phyloP scores from a whole-genome alignment of 1,140 invertebrate genomes.

The Bactericera cockerelli region DNA sequence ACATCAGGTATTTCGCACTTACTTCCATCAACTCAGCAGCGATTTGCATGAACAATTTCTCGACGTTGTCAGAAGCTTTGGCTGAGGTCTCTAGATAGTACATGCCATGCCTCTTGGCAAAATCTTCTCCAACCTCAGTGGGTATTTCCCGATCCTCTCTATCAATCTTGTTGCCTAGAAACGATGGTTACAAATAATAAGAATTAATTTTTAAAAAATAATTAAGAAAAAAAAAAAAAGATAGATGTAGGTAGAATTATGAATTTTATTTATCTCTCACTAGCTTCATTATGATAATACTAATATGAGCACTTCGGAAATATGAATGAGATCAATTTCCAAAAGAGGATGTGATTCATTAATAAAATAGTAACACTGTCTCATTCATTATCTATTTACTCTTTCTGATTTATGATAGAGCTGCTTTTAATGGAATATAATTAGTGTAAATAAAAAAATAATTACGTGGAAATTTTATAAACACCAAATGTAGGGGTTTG shows the following conservation, averaged over 20 bases:
- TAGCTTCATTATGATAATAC: background rate
- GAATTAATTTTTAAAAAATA: slow-evolving; percentile 11
- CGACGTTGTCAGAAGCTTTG: slow-evolving; percentile 95
- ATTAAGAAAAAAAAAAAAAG: background rate
- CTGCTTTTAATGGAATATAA: too few species aligned
- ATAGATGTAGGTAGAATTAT: background rate
- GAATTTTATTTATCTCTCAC: background rate
- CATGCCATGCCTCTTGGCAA: slow-evolving; percentile 89
- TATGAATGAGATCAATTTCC: too few species aligned
- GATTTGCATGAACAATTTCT: slow-evolving; percentile 90
- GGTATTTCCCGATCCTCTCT: slow-evolving; percentile 89
- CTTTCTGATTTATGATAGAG: too few species aligned
- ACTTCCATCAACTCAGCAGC: slow-evolving; percentile 81
- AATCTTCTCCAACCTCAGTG: slow-evolving; percentile 84
- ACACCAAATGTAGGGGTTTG: too few species aligned
- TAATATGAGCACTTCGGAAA: too few species aligned
- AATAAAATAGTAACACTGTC: too few species aligned
- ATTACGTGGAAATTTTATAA: too few species aligned
- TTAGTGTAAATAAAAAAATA: too few species aligned
- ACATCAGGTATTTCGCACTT: too few species aligned
- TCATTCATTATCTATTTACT: too few species aligned
- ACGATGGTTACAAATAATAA: slow-evolving; percentile 17
- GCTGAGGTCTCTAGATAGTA: slow-evolving; percentile 97
- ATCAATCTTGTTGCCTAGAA: slow-evolving; percentile 86
- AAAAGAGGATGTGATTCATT: too few species aligned